These are phyloP conservation scores for Parotia lawesii DNA, from an alignment of 2,113 vertebrate genomes.

Conservation along the genomic window DNA sequence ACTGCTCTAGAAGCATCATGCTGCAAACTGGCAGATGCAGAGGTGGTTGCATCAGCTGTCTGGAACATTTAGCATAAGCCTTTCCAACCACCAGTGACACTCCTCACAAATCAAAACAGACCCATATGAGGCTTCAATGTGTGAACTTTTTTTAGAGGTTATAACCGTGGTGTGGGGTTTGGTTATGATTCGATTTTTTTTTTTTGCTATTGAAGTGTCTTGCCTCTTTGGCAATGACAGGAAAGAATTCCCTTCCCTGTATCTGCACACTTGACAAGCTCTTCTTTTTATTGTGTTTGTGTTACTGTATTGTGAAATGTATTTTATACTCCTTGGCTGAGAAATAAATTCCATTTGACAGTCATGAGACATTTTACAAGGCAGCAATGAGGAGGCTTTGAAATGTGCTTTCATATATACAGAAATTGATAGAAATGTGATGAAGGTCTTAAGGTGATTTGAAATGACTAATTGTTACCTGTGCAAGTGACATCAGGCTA, in stretches of 20 bases:
- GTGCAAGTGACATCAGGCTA: background rate
- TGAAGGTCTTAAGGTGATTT: background rate
- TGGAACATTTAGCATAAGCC: conserved; percentile 53
- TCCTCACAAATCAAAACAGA: conserved; percentile 61
- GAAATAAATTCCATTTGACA: conserved; percentile 30
- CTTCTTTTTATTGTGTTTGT: background rate
- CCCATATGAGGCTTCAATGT: conserved; percentile 40
- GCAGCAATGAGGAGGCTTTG: background rate
- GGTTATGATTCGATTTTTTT: background rate
- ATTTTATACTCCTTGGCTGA: conserved; percentile 9
- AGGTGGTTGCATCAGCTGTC: conserved; percentile 55
- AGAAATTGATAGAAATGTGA: conserved; percentile 11
- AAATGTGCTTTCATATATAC: background rate
- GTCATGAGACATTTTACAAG: conserved; percentile 4
- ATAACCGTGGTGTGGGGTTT: background rate
- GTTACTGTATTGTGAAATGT: background rate
- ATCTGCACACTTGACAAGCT: conserved; percentile 4
- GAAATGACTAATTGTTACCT: background rate
- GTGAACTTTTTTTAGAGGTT: conserved; percentile 59
- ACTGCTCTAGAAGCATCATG: conserved; percentile 53
- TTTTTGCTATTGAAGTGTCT: background rate
- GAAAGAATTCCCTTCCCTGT: background rate
- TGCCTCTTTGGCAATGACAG: background rate
- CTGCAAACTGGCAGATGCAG: conserved; percentile 55
- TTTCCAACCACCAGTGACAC: conserved; percentile 40